Evolutionary conservation across 2,113 vertebrate species (phyloP), one percentile per base, ranked within the genome.

Genomic region (Saccopteryx leptura): DNA sequence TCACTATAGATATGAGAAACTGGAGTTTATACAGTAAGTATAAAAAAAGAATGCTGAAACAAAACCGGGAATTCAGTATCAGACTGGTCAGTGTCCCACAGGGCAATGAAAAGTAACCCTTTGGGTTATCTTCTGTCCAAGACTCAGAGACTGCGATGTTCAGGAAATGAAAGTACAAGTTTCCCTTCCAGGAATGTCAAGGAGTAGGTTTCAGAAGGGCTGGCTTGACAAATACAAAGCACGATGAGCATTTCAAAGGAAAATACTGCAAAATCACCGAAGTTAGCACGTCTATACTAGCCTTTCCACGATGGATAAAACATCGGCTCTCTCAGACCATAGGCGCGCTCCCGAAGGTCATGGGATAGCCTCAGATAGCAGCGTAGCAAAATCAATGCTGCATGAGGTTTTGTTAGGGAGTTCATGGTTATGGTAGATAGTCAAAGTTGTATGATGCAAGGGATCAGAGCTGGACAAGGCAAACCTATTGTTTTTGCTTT

Each of bases 101-200:
- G 5, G 26, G 28, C 15, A 66, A 63, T 88, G 65, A 56, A 81
- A 60, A 65, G 28, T 39, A 46, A 79, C 8, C 17, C 56, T 68
- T 87, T n/a, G 26, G 8, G 8, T 61, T 46, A 80, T n/a, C 33
- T 46, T 81, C 61, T 81, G 7, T 91, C 11, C 39, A 87, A 80
- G 56, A 63, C n/a, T 75, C n/a, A 91, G 66, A 85, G 17, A 79
- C 39, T 17, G 28, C 18, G 10, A 9, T 39, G 24, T 58, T 87
- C 63, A 78, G 68, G 48, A 95, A 78, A 65, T n/a, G 26, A 78
- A 87, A 83, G 75, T 14, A 72, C 46, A 95, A 63, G 23, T 75
- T 88, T 92, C 83, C 5, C 1, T 61, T 71, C 4, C 19, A 75
- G 58, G 24, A 58, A 17, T 18, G 0, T 71, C 24, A 84, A n/a